These are phyloP conservation scores for Hapalemur alaotrensis DNA, from an alignment of 2,797 vertebrate genomes.

Conservation along the genomic window DNA sequence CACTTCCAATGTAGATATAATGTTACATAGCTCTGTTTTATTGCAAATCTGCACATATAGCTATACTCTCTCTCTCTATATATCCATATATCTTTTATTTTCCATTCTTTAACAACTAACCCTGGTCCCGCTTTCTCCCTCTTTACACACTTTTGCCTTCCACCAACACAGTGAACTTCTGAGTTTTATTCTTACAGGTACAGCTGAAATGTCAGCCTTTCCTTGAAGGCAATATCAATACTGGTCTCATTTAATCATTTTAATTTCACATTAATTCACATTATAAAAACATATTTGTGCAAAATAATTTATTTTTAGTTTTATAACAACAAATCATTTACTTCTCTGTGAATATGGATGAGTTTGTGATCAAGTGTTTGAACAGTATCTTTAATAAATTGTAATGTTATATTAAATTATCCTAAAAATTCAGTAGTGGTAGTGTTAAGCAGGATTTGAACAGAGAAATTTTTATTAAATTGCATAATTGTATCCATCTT, in stretches of 20 bases:
- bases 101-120: not conserved
- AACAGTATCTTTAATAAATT: slow-evolving; percentile 10
- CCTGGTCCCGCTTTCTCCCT: not conserved
- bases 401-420: not conserved
- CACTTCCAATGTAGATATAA: not conserved
- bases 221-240: not conserved
- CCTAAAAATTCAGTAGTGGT: slow-evolving; percentile 17
- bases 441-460: slow-evolving; percentile 36
- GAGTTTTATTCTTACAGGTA: not conserved
- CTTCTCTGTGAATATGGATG: not conserved
- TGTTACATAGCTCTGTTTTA: not conserved
- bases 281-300: slow-evolving; percentile 11
- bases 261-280: slow-evolving; percentile 22
- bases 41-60: not conserved
- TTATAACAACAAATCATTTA: not conserved
- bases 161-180: not conserved
- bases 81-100: not conserved
- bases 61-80: not conserved
- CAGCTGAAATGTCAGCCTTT: not conserved
- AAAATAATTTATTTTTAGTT: not conserved
- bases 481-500: not conserved
- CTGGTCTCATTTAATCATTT: slow-evolving; percentile 44
- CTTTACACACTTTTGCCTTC: not conserved
- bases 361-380: slow-evolving; percentile 34
- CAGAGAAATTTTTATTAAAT: slow-evolving; percentile 29